Percentiles rank a stretch among this genome's conserved stretches.
Evolutionary conservation across 2,113 vertebrate species (phyloP).

Genomic region (Helogale parvula): DNA sequence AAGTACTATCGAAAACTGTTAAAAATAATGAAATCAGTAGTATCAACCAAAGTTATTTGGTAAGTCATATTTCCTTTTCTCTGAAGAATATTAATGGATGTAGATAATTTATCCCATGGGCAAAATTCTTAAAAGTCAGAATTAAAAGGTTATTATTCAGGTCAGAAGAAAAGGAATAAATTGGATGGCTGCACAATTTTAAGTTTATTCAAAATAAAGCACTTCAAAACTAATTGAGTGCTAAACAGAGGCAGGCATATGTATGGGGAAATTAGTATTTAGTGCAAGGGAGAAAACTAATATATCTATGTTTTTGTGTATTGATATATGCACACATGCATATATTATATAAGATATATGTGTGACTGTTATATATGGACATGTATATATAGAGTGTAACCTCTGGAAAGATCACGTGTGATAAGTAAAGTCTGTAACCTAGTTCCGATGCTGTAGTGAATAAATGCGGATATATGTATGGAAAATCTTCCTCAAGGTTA

Average conservation of each 20-base stretch:
- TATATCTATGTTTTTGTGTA: not conserved
- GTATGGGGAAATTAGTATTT: not conserved
- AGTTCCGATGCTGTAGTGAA: not conserved
- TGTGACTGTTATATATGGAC: not conserved
- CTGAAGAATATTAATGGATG: conserved; percentile 74
- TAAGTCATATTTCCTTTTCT: conserved; percentile 76
- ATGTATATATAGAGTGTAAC: not conserved
- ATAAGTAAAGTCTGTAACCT: conserved; percentile 18
- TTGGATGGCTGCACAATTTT: conserved; percentile 44
- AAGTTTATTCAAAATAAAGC: conserved; percentile 47
- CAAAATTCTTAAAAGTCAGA: conserved; percentile 73
- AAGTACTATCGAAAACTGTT: conserved; percentile 49
- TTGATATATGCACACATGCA: too few relatives aligned
- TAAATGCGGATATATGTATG: conserved; percentile 35
- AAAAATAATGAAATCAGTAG: conserved; percentile 79
- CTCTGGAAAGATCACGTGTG: not conserved
- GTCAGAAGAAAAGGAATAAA: conserved; percentile 63
- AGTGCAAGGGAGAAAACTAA: not conserved
- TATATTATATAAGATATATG: not conserved
- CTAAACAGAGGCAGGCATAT: not conserved
- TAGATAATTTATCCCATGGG: conserved; percentile 71
- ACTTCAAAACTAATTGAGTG: conserved; percentile 52
- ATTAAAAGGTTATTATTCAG: conserved; percentile 58
- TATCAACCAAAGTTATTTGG: conserved; percentile 75
- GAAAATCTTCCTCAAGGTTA: not conserved